A percentile compares a stretch with the other conserved stretches of the same genome.
phyloP scores from a whole-genome alignment of 37 sponge, comb jelly and placozoan genomes.

The Chondrosia reniformis region DNA sequence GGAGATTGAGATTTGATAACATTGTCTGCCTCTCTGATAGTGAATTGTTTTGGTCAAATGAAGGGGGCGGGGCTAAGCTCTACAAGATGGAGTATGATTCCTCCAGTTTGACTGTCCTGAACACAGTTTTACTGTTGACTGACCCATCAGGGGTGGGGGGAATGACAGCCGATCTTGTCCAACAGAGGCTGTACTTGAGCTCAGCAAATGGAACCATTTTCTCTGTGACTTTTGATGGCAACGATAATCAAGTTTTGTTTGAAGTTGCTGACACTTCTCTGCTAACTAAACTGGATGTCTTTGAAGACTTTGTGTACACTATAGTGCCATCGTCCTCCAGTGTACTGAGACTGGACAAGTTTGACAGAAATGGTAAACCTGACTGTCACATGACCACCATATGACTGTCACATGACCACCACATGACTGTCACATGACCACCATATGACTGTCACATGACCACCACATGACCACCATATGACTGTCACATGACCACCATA shows the following conservation, averaged over 20 bases:
- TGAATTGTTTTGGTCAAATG: too few relatives aligned
- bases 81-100: too few relatives aligned
- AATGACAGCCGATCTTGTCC: slow-evolving; percentile 12
- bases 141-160: neutral
- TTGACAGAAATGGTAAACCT: neutral
- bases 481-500: too few relatives aligned
- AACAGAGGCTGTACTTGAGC: slow-evolving; percentile 23
- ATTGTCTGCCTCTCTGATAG: too few relatives aligned
- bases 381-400: too few relatives aligned
- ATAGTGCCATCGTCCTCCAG: neutral
- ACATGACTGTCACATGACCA: too few relatives aligned
- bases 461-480: too few relatives aligned
- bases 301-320: slow-evolving; percentile 49
- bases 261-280: neutral
- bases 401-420: too few relatives aligned
- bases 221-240: neutral
- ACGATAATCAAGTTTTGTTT: neutral
- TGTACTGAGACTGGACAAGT: slow-evolving; percentile 19
- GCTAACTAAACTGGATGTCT: slow-evolving; percentile 25
- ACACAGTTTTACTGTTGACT: neutral
- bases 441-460: too few relatives aligned
- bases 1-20: too few relatives aligned
- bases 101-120: too few relatives aligned
- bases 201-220: neutral
- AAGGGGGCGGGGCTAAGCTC: too few relatives aligned